Base-by-base conservation (phyloP, 2,888 invertebrate genomes). In the Opisthograptis luteolata region DNA sequence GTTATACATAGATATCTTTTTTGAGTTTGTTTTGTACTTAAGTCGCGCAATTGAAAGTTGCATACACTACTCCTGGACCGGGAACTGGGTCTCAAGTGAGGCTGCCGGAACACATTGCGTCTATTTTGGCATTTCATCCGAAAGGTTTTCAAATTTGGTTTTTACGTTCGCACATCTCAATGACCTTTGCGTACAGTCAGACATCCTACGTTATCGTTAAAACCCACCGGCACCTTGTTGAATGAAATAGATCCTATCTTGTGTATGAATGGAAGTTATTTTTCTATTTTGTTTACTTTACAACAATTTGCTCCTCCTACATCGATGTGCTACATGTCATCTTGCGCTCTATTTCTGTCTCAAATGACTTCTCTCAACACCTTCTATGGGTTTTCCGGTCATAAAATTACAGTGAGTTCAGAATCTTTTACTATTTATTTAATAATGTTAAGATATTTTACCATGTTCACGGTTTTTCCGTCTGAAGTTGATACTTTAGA, bases 191-290 rank as follows among this genome's bases (percentile, higher is more conserved):
- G 9, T 9, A n/a, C n/a, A 46, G 8, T 9, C 27, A 13, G 15
- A 19, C 34, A 27, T 9, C 34, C 39, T 19, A 46, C 45, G 22
- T 27, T 15, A 30, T 35, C 28, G n/a, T n/a, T n/a, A n/a, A n/a
- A 20, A 14, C 34, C 39, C 32, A 34, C 46, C 14, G 20, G 14
- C 12, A 14, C 10, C 17, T 20, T 8, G 9, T 32, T 39, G 19
- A 48, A 37, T 48, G 48, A 9, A 41, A 24, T n/a, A n/a, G n/a
- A n/a, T n/a, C 19, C 27, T 20, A 40, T 13, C 14, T 39, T 32
- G 9, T 28, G 9, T 31, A 31, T 37, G 31, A 32, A 36, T 31
- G 27, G n/a, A 34, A 22, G 1, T 5, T 2, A n/a, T 30, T 10
- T 42, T 42, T 31, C 34, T 30, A 22, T 41, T 41, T 48, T 48